Percentiles rank a stretch among this genome's conserved stretches.
phyloP scores from a whole-genome alignment of 2,113 vertebrate species.

The Turnix velox region DNA sequence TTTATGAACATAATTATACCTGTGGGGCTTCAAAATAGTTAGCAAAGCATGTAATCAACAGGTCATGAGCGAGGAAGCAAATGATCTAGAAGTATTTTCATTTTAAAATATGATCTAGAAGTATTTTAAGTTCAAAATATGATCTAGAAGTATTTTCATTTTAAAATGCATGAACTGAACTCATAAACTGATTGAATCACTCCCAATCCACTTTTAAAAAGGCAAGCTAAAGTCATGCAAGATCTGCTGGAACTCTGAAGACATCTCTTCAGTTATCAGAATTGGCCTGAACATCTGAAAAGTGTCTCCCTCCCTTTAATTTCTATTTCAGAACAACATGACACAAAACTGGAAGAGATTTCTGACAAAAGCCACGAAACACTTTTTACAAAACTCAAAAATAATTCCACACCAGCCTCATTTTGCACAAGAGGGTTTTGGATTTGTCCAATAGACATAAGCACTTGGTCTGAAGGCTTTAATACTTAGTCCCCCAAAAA shows the following conservation, averaged over 20 bases:
- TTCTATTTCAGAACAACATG: not conserved
- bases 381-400: not conserved
- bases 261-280: not conserved
- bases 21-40: not conserved
- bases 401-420: not conserved
- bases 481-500: accelerated
- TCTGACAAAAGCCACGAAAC: not conserved
- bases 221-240: not conserved
- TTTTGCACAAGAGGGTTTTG: not conserved
- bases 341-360: not conserved
- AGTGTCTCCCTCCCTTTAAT: not conserved
- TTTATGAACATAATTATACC: not conserved
- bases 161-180: not conserved
- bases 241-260: not conserved
- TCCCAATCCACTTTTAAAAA: not conserved
- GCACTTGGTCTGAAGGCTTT: not conserved
- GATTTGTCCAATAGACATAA: not conserved
- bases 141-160: too few species aligned
- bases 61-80: not conserved
- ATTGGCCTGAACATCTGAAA: not conserved
- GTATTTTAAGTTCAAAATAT: too few species aligned
- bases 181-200: not conserved
- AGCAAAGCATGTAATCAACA: not conserved
- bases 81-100: not conserved
- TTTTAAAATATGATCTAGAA: too few species aligned